Evolutionary conservation across 2,888 invertebrate species (phyloP).

Genomic region (Smittia aterrima): DNA sequence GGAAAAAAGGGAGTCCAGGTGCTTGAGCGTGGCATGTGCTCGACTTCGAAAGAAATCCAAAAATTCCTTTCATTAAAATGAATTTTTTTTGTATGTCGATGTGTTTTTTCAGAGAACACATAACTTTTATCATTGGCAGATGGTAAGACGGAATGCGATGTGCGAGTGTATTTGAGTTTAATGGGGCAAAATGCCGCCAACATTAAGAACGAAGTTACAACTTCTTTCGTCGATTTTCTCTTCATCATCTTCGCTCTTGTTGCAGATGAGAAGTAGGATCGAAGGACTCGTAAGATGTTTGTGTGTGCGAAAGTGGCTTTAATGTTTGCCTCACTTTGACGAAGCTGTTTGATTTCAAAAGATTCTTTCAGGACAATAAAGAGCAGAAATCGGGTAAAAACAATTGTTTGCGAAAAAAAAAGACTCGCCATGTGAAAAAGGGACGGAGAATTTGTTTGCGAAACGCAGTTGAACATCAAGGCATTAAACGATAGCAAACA

Average conservation of each 20-base stretch:
- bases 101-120: not conserved
- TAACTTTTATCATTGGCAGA: slow-evolving; percentile 26
- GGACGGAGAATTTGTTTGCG: not conserved
- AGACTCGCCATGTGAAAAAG: not conserved
- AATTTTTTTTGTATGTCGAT: not conserved
- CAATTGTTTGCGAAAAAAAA: not conserved
- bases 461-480: not conserved
- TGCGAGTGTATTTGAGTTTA: not conserved
- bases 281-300: not conserved
- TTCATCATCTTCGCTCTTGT: not conserved
- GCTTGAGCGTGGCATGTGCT: slow-evolving; percentile 21
- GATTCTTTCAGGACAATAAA: not conserved
- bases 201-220: not conserved
- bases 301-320: not conserved
- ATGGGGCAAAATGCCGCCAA: slow-evolving; percentile 22
- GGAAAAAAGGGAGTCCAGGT: slow-evolving; percentile 1
- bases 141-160: not conserved
- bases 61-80: not conserved
- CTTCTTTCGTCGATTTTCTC: not conserved
- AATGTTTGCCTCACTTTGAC: not conserved
- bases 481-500: not conserved
- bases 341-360: not conserved
- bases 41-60: slow-evolving; percentile 3
- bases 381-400: not conserved
- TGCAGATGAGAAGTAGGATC: not conserved